These are phyloP conservation scores for Ochropleura plecta DNA, from an alignment of 2,888 invertebrate genomes.

Conservation along the genomic window DNA sequence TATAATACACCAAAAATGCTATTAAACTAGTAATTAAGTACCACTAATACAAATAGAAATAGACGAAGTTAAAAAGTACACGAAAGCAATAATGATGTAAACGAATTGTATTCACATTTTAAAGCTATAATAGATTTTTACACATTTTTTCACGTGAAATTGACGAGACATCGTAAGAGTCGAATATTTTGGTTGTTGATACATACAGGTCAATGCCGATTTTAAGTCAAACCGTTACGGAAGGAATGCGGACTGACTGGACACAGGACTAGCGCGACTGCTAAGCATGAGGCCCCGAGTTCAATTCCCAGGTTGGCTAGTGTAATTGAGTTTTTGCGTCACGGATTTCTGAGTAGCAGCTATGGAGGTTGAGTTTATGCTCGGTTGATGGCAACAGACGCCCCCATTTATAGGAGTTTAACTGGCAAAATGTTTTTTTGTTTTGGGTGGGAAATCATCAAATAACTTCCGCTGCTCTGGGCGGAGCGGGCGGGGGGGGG, in stretches of 20 bases:
- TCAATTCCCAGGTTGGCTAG: not conserved
- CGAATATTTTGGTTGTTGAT: not conserved
- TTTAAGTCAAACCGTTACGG: not conserved
- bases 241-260: not conserved
- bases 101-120: constrained; percentile 32
- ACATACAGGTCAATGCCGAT: not conserved
- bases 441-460: too few species aligned
- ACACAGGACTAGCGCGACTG: not conserved
- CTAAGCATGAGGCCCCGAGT: not conserved
- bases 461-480: too few species aligned
- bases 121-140: constrained; percentile 18
- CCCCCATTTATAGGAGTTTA: not conserved
- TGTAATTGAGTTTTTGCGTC: not conserved
- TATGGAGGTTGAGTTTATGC: not conserved
- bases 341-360: not conserved
- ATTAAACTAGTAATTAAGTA: constrained; percentile 8
- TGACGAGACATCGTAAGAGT: not conserved
- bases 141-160: constrained; percentile 32
- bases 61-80: constrained; percentile 14
- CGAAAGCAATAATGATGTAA: constrained; percentile 15
- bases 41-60: constrained; percentile 8
- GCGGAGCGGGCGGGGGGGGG: too few species aligned
- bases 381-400: not conserved
- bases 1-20: constrained; percentile 13
- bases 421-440: not conserved